Evolutionary conservation across 53 echinoderm and acorn worm genomes (phyloP), one percentile per base, ranked within the genome.

Genomic region (Echinarachnius parma): DNA sequence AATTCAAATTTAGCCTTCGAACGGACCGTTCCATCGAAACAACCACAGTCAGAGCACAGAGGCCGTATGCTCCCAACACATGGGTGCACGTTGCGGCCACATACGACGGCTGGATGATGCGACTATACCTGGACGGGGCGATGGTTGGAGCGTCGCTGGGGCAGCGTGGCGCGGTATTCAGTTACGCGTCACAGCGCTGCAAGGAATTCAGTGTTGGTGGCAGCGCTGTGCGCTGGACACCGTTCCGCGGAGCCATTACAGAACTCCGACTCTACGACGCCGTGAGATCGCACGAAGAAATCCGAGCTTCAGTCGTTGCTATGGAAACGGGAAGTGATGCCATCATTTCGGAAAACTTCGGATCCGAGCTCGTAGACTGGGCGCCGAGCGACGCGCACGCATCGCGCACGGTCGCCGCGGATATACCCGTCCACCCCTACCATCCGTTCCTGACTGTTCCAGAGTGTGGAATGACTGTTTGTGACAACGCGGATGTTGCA

Each of bases 71-170:
- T 48, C 79, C 77, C 2, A 82, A 88, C 62, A 59, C 64, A 5
- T 98, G 98, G 98, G 74, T 83, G 3, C 91, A 98, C 77, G 45
- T 98, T 8, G 86, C 91, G 13, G 91, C 80, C 10, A 83, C 91
- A 11, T 98, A 91, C 62, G 81, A 92, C 65, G 98, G 91, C 23
- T 54, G 46, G 22, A 77, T 10, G 45, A 68, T 87, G 75, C 76
- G 62, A 32, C 88, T 98, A 14, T 98, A 82, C 62, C 65, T 91
- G 27, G 77, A 98, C 63, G 91, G 98, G 2, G 91, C 91, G 11
- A 85, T 85, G 77, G 83, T 86, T 8, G 81, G 77, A 0, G 60
- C 75, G 4, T 77, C 80, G 9, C 5, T 56, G 3, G 88, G 86
- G 1, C 82, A 84, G 60, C 34, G 60, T 9, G 98, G 98, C 20